phyloP scores from a whole-genome alignment of 2,797 vertebrate genomes.

The Amphiprion clarkii region DNA sequence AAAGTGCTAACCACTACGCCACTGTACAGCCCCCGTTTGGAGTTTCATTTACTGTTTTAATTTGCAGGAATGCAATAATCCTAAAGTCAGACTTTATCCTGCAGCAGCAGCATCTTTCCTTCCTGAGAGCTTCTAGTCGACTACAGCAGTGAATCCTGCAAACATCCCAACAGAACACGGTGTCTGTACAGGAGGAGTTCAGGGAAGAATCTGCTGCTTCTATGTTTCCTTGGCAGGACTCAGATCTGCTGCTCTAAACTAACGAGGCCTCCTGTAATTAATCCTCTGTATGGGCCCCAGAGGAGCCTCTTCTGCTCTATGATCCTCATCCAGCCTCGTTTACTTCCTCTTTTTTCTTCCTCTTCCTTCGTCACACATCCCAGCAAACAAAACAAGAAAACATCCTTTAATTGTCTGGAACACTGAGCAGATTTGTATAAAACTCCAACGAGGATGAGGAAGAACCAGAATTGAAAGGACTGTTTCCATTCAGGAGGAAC shows the following conservation, averaged over 20 bases:
- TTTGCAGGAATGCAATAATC: no score
- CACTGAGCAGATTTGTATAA: conserved; percentile 40
- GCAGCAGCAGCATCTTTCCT: neutral
- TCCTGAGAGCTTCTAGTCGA: conserved; percentile 7
- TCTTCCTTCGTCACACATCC: conserved; percentile 34
- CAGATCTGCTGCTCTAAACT: conserved; percentile 69
- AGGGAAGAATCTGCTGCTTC: conserved; percentile 52
- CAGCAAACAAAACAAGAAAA: conserved; percentile 3
- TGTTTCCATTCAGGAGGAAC: no score
- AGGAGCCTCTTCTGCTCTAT: conserved; percentile 64
- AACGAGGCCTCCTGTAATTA: conserved; percentile 77
- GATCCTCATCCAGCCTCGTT: conserved; percentile 69
- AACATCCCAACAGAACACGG: conserved; percentile 19
- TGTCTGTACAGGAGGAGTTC: conserved; percentile 56
- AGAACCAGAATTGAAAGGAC: no score
- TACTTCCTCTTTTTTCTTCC: conserved; percentile 51
- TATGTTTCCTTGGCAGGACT: conserved; percentile 49
- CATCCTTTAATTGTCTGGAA: conserved; percentile 36
- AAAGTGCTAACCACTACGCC: no score
- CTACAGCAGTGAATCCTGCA: neutral
- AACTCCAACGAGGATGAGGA: no score
- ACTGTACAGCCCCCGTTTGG: no score
- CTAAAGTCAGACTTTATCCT: no score
- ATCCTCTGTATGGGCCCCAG: conserved; percentile 72
- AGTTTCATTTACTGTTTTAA: no score